These are phyloP conservation scores for Spisula subtruncata DNA, from an alignment of 2,888 invertebrate species.

Conservation along the genomic window DNA sequence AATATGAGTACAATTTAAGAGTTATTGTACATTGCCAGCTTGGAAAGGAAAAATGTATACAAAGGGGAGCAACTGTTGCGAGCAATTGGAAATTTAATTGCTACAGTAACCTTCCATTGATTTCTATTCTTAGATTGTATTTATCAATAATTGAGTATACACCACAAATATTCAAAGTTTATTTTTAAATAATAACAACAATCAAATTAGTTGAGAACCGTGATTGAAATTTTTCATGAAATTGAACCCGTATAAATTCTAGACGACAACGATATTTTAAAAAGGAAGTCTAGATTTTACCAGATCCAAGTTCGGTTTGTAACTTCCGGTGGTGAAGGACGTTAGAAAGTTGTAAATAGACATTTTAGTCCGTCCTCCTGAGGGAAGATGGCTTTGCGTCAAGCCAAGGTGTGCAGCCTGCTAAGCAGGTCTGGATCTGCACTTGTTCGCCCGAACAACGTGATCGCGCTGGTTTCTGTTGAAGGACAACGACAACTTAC, in stretches of 20 bases:
- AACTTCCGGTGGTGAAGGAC: constrained; percentile 44
- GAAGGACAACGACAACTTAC: constrained; percentile 63
- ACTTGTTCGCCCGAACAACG: constrained; percentile 3
- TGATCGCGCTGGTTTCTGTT: constrained; percentile 29
- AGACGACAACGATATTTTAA: constrained; percentile 6
- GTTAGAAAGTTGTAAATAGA: background rate
- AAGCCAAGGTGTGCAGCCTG: constrained; percentile 42
- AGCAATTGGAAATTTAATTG: no score
- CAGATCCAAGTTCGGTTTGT: background rate
- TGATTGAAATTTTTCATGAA: background rate
- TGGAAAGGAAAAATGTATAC: no score
- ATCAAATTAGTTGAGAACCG: no score
- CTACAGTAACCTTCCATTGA: no score
- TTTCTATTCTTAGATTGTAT: no score
- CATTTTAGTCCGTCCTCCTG: constrained; percentile 8
- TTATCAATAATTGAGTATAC: no score
- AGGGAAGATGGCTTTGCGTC: constrained; percentile 54
- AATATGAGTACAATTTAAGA: no score
- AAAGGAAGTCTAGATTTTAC: background rate
- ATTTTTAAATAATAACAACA: no score
- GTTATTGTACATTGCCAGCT: no score
- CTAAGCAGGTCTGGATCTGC: constrained; percentile 27
- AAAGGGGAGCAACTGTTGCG: no score
- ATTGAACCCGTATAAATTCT: background rate
- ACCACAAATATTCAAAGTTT: no score